A percentile compares a stretch with the other conserved stretches of the same genome.
phyloP scores from a whole-genome alignment of 2,113 vertebrate genomes.

The Hiodon tergisus region DNA sequence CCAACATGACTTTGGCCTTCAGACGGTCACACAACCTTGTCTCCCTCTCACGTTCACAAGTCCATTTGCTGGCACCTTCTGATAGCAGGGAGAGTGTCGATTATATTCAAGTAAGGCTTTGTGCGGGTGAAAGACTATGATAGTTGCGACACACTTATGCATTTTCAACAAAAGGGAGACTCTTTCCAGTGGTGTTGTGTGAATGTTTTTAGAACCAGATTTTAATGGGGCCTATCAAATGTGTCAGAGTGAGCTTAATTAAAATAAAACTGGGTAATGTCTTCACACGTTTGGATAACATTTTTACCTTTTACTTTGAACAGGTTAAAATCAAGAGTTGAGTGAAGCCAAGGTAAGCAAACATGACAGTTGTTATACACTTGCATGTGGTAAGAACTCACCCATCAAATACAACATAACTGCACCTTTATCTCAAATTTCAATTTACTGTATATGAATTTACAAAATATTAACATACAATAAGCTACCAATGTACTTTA shows the following conservation, averaged over 20 bases:
- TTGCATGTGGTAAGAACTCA: not conserved
- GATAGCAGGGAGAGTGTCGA: conserved; percentile 11
- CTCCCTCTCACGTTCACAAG: conserved; percentile 11
- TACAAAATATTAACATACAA: conserved; percentile 31
- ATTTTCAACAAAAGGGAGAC: conserved; percentile 20
- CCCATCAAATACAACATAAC: conserved; percentile 16
- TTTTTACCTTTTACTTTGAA: not conserved
- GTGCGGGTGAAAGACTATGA: conserved; percentile 25
- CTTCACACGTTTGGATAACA: not conserved
- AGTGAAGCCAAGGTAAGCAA: not conserved
- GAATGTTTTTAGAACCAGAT: too few relatives aligned
- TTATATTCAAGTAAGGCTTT: conserved; percentile 26
- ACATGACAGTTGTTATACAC: not conserved
- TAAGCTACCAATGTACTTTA: conserved; percentile 24
- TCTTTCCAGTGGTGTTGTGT: too few relatives aligned
- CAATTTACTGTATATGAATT: conserved; percentile 29
- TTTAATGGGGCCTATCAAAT: not conserved
- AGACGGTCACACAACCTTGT: conserved; percentile 17
- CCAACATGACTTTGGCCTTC: conserved; percentile 2
- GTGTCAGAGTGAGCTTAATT: not conserved
- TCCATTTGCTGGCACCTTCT: not conserved
- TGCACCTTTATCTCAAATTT: conserved; percentile 16
- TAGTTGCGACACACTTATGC: conserved; percentile 27
- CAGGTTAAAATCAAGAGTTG: not conserved
- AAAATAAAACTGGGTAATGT: conserved; percentile 2